phyloP scores from a whole-genome alignment of 2,113 vertebrate genomes.

The Nansenia antarctica region DNA sequence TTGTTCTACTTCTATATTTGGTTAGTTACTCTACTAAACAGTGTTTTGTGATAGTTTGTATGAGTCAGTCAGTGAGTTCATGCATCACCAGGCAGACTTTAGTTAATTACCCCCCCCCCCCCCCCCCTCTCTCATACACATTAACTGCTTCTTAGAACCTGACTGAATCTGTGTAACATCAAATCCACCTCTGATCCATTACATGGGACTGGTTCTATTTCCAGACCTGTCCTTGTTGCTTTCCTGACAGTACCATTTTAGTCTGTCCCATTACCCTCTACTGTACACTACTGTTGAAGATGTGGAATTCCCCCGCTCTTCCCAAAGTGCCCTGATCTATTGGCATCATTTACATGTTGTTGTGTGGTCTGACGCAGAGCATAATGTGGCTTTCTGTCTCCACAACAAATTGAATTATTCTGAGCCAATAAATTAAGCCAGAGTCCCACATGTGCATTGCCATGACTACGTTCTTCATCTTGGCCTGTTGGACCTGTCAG shows the following conservation, averaged over 20 bases:
- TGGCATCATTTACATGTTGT: neutral
- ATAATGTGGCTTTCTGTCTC: neutral
- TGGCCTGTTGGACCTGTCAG: neutral
- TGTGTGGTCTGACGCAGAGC: neutral
- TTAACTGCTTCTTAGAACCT: conserved; percentile 23
- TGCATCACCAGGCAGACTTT: no score
- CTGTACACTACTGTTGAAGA: conserved; percentile 15
- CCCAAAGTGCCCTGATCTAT: conserved; percentile 15
- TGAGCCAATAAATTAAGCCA: neutral
- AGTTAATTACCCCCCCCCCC: no score
- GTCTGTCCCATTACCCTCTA: conserved; percentile 51
- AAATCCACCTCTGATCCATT: conserved; percentile 45
- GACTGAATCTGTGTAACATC: conserved; percentile 45
- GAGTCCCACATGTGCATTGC: neutral
- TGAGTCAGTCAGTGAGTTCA: no score
- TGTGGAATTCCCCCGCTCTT: conserved; percentile 27
- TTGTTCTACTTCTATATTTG: no score
- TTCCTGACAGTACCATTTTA: conserved; percentile 19
- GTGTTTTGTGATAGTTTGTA: no score
- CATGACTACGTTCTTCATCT: neutral
- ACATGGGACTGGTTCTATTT: no score
- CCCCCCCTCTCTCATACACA: no score
- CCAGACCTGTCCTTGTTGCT: conserved; percentile 36
- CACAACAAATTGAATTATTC: neutral
- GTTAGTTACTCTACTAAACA: no score